Evolutionary conservation across 2,888 invertebrate species (phyloP), one percentile per base, ranked within the genome.

Genomic region (Sicus ferrugineus): DNA sequence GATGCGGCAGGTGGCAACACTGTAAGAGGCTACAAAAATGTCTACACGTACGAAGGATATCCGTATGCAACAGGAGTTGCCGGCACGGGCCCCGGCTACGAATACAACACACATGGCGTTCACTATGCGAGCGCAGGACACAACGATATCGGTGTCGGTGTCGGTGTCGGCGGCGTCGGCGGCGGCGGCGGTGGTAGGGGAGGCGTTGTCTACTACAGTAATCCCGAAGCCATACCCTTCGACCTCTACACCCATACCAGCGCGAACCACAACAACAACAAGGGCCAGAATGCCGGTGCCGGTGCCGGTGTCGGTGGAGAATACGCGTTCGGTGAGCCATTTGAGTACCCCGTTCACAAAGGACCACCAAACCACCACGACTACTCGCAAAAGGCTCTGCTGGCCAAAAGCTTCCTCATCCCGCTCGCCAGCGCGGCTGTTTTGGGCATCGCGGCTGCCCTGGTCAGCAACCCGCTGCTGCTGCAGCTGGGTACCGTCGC

Each of bases 381-480:
- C 54, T 54, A 54, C 26, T 75, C 80, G 16, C 75, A 77, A 11
- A 85, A 84, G 67, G 81, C 81, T 50, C 76, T 84, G 21, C 73
- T 85, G 46, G 83, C 85, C 30, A 90, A 90, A 84, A 87, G 90
- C 54, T 83, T 91, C 48, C 83, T 92, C 62, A 88, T 91, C 81
- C 93, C 93, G 0, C 83, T 94, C 73, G 93, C 93, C 48, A 93
- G 93, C 26, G 89, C 93, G 56, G 93, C 93, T 0, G 87, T 94
- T n/a, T 84, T 92, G 61, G 93, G 93, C 46, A 93, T 93, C 34
- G 93, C 93, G 1, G 93, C 93, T 26, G 90, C 93, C 19, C 86
- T 93, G 70, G 91, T 92, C 67, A 89, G 89, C 75, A 93, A 93
- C 84, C 94, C 94, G 4, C 88, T 93, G 65, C 88, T 94, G 16